A percentile compares a stretch with the other conserved stretches of the same genome.
Evolutionary conservation across 1,140 invertebrate genomes (phyloP).

Genomic region (Pseudomyrmex gracilis): DNA sequence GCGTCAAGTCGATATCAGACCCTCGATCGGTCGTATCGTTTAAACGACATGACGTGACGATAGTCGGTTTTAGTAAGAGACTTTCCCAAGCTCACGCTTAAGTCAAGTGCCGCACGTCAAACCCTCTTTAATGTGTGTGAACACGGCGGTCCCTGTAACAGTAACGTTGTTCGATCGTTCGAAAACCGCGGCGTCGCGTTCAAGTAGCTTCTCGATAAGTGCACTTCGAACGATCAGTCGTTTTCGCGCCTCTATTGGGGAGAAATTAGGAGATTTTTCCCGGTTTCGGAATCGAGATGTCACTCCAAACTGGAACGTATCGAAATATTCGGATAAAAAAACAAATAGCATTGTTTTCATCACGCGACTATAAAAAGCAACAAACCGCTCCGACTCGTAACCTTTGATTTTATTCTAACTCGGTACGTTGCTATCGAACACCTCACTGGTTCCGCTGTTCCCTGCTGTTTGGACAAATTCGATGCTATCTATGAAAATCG

Average conservation of each 20-base stretch:
- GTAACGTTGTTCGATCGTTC: slow-evolving; percentile 72
- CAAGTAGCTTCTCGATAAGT: slow-evolving; percentile 74
- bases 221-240: slow-evolving; percentile 42
- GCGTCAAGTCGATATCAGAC: background rate
- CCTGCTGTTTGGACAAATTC: slow-evolving; percentile 78
- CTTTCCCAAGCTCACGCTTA: slow-evolving; percentile 68
- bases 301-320: background rate
- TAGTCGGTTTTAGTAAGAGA: slow-evolving; percentile 41
- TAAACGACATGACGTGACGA: slow-evolving; percentile 7
- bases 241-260: background rate
- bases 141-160: slow-evolving; percentile 79
- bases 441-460: slow-evolving; percentile 51
- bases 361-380: too few relatives aligned
- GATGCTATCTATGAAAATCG: slow-evolving; percentile 75
- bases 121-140: slow-evolving; percentile 76
- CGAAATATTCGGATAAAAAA: background rate
- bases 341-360: background rate
- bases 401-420: slow-evolving; percentile 14
- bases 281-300: background rate
- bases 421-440: slow-evolving; percentile 56
- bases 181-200: slow-evolving; percentile 71
- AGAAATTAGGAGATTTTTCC: slow-evolving; percentile 15
- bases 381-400: background rate
- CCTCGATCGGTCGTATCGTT: background rate
- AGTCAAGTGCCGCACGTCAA: slow-evolving; percentile 61